A percentile compares a stretch with the other conserved stretches of the same genome.
Conservation (phyloP, 2,113 vertebrate genomes). For the Poeciliopsis retropinna region DNA sequence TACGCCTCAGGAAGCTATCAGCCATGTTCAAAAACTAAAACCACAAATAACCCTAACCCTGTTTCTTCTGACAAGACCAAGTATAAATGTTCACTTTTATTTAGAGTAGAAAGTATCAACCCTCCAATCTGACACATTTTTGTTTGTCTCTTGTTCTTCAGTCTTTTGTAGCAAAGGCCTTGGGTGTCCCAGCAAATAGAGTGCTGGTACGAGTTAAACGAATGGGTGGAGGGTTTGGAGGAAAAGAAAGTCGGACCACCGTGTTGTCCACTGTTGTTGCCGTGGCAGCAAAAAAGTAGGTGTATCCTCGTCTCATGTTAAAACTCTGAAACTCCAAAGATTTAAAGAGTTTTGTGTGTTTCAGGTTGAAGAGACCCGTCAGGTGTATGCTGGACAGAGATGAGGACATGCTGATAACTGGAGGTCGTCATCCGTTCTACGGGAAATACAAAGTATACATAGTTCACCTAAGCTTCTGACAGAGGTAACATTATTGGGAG, state of each 20-base stretch:
- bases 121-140: no score
- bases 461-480: neutral
- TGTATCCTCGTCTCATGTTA: neutral
- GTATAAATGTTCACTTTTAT: no score
- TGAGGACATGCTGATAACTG: slow-evolving; percentile 94
- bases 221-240: slow-evolving; percentile 96
- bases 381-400: slow-evolving; percentile 95
- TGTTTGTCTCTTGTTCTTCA: slow-evolving; percentile 28
- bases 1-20: no score
- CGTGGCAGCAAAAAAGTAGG: slow-evolving; percentile 90
- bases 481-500: neutral
- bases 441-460: slow-evolving; percentile 88
- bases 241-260: slow-evolving; percentile 89
- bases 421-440: slow-evolving; percentile 92
- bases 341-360: neutral
- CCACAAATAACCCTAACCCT: no score
- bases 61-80: no score
- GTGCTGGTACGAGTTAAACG: slow-evolving; percentile 92
- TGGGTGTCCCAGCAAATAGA: slow-evolving; percentile 88
- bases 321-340: neutral
- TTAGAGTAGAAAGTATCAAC: no score
- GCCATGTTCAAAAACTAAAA: no score
- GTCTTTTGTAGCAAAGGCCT: slow-evolving; percentile 83
- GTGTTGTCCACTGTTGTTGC: slow-evolving; percentile 87
- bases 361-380: slow-evolving; percentile 85